Base-by-base conservation (phyloP, 2,113 vertebrate species). In the Oreochromis aureus region DNA sequence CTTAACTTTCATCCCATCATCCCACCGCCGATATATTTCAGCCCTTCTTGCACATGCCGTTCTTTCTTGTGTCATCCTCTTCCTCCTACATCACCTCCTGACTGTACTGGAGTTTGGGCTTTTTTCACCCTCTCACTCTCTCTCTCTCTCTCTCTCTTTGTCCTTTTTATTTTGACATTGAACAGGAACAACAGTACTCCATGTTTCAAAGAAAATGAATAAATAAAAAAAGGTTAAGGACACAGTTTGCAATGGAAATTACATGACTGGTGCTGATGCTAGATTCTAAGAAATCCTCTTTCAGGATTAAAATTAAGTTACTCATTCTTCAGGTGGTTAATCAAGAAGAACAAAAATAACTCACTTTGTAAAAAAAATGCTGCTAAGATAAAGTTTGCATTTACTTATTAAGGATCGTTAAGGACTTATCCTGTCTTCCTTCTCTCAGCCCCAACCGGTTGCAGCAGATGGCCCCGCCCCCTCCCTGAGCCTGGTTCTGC, bases 1-100 rank as follows among this genome's bases (percentile, higher is more conserved):
- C 24, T 59, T 48, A 69, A 16, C 87, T 79, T 83, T 81, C 53
- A 36, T 83, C 80, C 18, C 56, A 22, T 78, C 85, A 80, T 86
- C 83, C 55, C 71, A 83, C 11, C 85, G n/a, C 30, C 46, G 41
- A 54, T 89, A 44, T 61, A 73, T 46, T 78, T 81, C 13, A 71
- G 81, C 34, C 66, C 32, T 73, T 86, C 36, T 22, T 51, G 51
- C 32, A 46, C 89, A 44, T 71, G 36, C 55, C 63, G 12, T 53
- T 73, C 24, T 71, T 71, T 71, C 63, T 39, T 69, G 39, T 71
- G 66, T 80, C n/a, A 2, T 48, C 53, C 30, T 84, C 53, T 51
- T 54, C 76, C 66, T 79, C 63, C 58, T 87, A 46, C 59, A 34
- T 85, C 39, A 41, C 46, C 69, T 59, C 5, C 16, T 80, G 73